Evolutionary conservation across 2,888 invertebrate genomes (phyloP).

Genomic region (Scaptodrosophila latifasciaeformis): DNA sequence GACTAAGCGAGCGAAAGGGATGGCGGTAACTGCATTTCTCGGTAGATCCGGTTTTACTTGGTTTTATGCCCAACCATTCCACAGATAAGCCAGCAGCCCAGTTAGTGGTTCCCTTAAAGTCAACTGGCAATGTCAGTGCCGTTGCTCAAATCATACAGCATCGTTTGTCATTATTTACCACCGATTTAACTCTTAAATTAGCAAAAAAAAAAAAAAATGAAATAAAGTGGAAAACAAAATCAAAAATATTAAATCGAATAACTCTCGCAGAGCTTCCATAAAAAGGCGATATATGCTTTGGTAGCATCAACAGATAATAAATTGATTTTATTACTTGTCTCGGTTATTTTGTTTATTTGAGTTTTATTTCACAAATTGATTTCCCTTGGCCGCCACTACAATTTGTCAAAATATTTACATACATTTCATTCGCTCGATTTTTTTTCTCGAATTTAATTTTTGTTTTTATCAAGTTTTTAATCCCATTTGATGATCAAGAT

Average conservation of each 20-base stretch:
- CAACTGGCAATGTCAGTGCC: too few relatives aligned
- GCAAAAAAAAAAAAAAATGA: not conserved
- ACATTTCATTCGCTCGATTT: too few relatives aligned
- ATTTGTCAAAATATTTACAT: slow-evolving; percentile 31
- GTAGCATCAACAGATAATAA: slow-evolving; percentile 22
- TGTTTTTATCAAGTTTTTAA: too few relatives aligned
- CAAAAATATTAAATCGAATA: not conserved
- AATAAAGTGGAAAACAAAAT: not conserved
- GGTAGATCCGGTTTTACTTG: not conserved
- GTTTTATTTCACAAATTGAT: slow-evolving; percentile 17
- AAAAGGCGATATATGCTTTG: slow-evolving; percentile 1
- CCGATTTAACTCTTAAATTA: slow-evolving; percentile 26
- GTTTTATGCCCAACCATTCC: not conserved
- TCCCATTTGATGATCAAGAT: too few relatives aligned
- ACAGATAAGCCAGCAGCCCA: not conserved
- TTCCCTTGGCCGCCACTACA: slow-evolving; percentile 11
- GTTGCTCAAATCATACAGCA: too few relatives aligned
- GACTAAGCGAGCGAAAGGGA: not conserved
- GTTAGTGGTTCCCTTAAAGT: not conserved
- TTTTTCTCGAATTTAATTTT: too few relatives aligned
- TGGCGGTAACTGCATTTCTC: not conserved
- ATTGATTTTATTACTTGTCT: slow-evolving; percentile 15
- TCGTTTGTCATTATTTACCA: slow-evolving; percentile 43
- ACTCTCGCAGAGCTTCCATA: not conserved
- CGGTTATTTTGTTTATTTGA: slow-evolving; percentile 19